phyloP scores from a whole-genome alignment of 2,113 vertebrate genomes.

The Columbina picui region DNA sequence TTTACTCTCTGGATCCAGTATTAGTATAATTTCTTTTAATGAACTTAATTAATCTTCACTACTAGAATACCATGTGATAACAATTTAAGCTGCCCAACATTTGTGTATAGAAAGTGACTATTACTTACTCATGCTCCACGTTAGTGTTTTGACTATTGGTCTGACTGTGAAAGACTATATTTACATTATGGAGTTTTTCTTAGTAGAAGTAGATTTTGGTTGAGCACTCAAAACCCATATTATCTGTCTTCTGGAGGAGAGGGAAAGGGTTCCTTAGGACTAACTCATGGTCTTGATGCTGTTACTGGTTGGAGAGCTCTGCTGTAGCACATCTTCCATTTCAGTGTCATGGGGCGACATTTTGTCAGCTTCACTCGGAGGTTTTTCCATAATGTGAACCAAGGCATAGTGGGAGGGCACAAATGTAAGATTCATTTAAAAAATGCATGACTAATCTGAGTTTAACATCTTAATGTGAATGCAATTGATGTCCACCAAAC shows the following conservation, averaged over 20 bases:
- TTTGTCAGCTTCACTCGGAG: background rate
- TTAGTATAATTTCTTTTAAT: background rate
- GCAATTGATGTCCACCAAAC: background rate
- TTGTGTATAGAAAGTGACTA: background rate
- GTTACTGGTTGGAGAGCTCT: background rate
- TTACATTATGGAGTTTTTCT: background rate
- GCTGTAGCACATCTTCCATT: background rate
- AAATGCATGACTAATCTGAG: background rate
- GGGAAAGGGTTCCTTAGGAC: fast-evolving
- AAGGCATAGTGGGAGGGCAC: background rate
- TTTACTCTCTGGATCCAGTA: background rate
- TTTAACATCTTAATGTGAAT: background rate
- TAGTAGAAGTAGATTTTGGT: background rate
- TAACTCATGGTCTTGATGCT: background rate
- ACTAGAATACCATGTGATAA: background rate
- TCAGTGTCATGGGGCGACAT: background rate
- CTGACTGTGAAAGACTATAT: background rate
- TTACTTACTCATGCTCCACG: background rate
- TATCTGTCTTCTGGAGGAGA: background rate
- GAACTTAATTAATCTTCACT: background rate
- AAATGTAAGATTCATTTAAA: background rate
- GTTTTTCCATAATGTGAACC: background rate
- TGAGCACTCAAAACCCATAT: background rate
- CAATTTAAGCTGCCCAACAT: background rate
- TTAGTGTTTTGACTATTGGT: background rate